Conservation (phyloP, 1,140 invertebrate species). For the Aphelinus certus region DNA sequence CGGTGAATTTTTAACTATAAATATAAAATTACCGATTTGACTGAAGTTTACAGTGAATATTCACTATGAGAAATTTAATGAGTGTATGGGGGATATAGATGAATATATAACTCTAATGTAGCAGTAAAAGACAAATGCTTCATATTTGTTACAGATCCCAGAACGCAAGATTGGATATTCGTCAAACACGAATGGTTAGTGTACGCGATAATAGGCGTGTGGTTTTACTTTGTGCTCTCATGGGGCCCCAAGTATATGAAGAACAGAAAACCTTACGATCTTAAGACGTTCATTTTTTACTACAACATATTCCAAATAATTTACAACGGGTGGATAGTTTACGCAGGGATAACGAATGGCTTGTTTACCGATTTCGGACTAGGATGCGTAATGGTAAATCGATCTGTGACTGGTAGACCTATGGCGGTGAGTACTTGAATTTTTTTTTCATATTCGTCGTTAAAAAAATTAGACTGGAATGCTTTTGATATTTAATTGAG, state of each 20-base stretch:
- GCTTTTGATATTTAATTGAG: too few relatives aligned
- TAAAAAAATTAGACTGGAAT: too few relatives aligned
- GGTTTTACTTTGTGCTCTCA: slow-evolving; percentile 65
- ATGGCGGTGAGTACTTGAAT: slow-evolving; percentile 45
- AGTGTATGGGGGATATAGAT: too few relatives aligned
- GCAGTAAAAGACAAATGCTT: slow-evolving; percentile 10
- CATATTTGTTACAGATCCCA: slow-evolving; percentile 57
- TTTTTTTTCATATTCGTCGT: too few relatives aligned
- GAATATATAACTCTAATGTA: too few relatives aligned
- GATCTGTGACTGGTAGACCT: slow-evolving; percentile 24
- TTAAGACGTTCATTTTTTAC: slow-evolving; percentile 67
- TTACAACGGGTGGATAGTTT: slow-evolving; percentile 64
- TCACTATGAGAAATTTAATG: too few relatives aligned
- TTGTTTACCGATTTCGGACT: slow-evolving; percentile 48
- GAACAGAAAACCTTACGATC: slow-evolving; percentile 67
- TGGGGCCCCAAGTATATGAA: slow-evolving; percentile 71
- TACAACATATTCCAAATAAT: slow-evolving; percentile 73
- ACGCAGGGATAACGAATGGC: slow-evolving; percentile 54
- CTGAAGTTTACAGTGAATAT: too few relatives aligned
- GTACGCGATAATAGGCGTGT: slow-evolving; percentile 61
- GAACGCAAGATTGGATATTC: slow-evolving; percentile 68
- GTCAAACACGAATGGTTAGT: slow-evolving; percentile 68
- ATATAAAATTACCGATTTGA: too few relatives aligned
- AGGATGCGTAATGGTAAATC: slow-evolving; percentile 49
- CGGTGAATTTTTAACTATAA: too few relatives aligned